These are phyloP conservation scores for Oreochromis spilurus DNA, from an alignment of 2,113 vertebrate genomes.

Conservation along the genomic window DNA sequence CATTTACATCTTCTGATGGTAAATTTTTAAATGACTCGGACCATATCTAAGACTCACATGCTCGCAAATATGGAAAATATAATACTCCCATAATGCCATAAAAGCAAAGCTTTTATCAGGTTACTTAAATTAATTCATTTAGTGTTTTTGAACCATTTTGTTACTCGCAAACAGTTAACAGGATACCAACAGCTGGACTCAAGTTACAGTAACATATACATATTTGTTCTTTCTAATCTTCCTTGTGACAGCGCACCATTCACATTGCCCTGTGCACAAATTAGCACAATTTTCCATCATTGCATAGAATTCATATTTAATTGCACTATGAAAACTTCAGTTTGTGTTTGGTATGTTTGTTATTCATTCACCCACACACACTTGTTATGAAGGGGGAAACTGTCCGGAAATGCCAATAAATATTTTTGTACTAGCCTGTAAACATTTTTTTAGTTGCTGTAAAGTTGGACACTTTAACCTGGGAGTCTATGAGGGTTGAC, in stretches of 20 bases:
- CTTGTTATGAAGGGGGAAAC: neutral
- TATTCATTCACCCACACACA: neutral
- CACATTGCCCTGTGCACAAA: neutral
- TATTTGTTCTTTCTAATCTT: neutral
- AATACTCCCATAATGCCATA: neutral
- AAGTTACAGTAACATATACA: neutral
- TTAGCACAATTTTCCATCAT: neutral
- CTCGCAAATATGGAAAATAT: neutral
- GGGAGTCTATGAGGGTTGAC: neutral
- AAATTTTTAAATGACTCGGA: neutral
- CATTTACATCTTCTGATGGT: neutral
- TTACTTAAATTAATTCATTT: neutral
- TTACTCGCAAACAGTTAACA: neutral
- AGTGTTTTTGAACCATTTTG: neutral
- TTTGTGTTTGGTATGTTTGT: neutral
- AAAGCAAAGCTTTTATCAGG: neutral
- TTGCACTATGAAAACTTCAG: neutral
- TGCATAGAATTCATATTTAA: neutral
- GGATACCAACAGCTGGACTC: neutral
- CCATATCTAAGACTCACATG: neutral
- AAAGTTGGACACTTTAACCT: neutral
- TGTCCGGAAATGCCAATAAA: neutral
- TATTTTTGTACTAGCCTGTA: neutral
- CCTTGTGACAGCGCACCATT: neutral
- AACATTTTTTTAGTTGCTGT: neutral